Percentiles rank a stretch among this genome's conserved stretches.
These are phyloP conservation scores for Calyptomena viridis DNA, from an alignment of 2,113 vertebrate species.

Conservation along the genomic window DNA sequence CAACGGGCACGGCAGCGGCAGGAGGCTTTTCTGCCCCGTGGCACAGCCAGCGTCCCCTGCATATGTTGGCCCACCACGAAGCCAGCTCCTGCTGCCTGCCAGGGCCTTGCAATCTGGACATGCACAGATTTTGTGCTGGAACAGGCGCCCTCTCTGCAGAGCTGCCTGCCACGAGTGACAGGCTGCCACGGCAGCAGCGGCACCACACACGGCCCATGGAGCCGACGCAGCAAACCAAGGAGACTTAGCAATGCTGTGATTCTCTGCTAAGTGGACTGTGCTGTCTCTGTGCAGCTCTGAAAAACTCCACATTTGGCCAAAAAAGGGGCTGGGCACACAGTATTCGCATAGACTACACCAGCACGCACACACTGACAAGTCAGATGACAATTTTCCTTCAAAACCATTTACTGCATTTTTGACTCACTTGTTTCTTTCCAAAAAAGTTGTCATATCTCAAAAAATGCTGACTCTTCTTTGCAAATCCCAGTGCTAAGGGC, in stretches of 20 bases:
- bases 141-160: not conserved
- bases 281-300: not conserved
- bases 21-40: not conserved
- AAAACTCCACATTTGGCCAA: not conserved
- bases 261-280: not conserved
- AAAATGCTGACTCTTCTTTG: not conserved
- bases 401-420: not conserved
- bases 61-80: not conserved
- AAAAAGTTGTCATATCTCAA: not conserved
- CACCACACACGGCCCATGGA: rapidly evolving
- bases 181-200: not conserved
- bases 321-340: not conserved
- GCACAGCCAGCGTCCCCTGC: not conserved
- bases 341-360: not conserved
- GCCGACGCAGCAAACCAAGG: not conserved
- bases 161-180: not conserved
- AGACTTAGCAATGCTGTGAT: rapidly evolving
- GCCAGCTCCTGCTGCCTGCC: conserved; percentile 39
- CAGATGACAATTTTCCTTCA: not conserved
- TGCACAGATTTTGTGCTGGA: conserved; percentile 26
- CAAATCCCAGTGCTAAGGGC: not conserved
- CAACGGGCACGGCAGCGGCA: not conserved
- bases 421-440: not conserved
- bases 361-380: rapidly evolving
- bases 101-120: conserved; percentile 1